Conservation (phyloP, 2,113 vertebrate genomes). For the Halichoeres trimaculatus region DNA sequence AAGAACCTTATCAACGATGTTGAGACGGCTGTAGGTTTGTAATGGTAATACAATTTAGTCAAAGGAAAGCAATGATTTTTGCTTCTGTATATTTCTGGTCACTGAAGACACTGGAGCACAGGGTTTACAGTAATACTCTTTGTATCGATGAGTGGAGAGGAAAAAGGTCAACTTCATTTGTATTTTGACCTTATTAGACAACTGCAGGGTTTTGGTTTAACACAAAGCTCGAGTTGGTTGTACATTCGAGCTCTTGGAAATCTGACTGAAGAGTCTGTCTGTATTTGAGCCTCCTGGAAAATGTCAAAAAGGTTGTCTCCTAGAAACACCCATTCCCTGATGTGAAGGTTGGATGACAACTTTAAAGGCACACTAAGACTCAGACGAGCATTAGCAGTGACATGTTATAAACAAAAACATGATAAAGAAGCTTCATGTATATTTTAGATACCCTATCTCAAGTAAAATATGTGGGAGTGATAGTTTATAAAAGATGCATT, state of each 20-base stretch:
- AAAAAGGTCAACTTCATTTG: slow-evolving; percentile 23
- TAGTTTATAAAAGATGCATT: not conserved
- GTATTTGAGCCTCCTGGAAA: not conserved
- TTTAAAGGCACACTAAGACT: not conserved
- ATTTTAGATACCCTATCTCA: not conserved
- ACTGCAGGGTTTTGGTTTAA: not conserved
- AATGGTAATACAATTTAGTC: not conserved
- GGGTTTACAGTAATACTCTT: slow-evolving; percentile 26
- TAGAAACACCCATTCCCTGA: slow-evolving; percentile 23
- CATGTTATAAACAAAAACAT: too few relatives aligned
- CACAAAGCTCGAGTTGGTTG: not conserved
- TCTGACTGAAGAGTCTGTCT: not conserved
- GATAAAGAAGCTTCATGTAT: not conserved
- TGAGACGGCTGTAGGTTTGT: not conserved
- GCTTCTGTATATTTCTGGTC: slow-evolving; percentile 8
- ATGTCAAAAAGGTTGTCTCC: slow-evolving; percentile 13
- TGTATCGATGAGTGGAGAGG: slow-evolving; percentile 23
- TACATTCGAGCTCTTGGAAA: not conserved
- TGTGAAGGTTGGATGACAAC: slow-evolving; percentile 1
- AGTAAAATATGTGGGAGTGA: not conserved
- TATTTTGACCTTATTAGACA: slow-evolving; percentile 36
- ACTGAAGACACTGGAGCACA: slow-evolving; percentile 9
- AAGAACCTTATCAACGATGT: not conserved
- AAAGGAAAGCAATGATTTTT: not conserved
- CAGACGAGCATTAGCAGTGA: too few relatives aligned